A percentile compares a stretch with the other conserved stretches of the same genome.
These are phyloP conservation scores for Brachionus koreanus DNA, from an alignment of 1,140 invertebrate genomes.

Conservation along the genomic window DNA sequence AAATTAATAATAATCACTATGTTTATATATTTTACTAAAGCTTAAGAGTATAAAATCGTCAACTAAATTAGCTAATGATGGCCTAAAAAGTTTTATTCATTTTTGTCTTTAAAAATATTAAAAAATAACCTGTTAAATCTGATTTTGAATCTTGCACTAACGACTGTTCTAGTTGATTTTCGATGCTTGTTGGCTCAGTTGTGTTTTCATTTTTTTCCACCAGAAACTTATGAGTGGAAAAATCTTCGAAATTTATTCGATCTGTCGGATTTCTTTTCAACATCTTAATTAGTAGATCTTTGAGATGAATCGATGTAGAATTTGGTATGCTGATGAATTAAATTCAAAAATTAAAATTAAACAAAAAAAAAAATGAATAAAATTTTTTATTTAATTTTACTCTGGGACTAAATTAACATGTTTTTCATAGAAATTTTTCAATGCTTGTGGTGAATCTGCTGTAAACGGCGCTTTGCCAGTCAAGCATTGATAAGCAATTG, in stretches of 20 bases:
- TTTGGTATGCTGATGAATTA: conserved; percentile 43
- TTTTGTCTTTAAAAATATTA: neutral
- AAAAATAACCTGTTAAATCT: neutral
- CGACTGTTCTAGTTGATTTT: neutral
- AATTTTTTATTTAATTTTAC: conserved; percentile 62
- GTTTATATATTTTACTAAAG: conserved; percentile 4
- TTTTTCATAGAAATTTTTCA: conserved; percentile 95
- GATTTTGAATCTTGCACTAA: neutral
- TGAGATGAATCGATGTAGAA: conserved; percentile 38
- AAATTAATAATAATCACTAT: neutral
- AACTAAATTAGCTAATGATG: neutral
- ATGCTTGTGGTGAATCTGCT: conserved; percentile 92
- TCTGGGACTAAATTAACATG: conserved; percentile 89
- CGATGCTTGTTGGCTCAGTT: neutral
- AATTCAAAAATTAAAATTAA: neutral
- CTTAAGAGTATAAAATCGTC: neutral
- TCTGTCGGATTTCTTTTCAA: conserved; percentile 32
- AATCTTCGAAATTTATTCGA: conserved; percentile 42
- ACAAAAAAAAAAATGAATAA: neutral
- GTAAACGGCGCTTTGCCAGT: conserved; percentile 97
- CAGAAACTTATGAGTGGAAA: conserved; percentile 38
- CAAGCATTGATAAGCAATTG: conserved; percentile 96
- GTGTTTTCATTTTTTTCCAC: neutral
- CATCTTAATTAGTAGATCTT: conserved; percentile 39
- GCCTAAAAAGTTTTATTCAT: neutral